Conservation (phyloP, 2,113 vertebrate genomes). For the Grus americana region DNA sequence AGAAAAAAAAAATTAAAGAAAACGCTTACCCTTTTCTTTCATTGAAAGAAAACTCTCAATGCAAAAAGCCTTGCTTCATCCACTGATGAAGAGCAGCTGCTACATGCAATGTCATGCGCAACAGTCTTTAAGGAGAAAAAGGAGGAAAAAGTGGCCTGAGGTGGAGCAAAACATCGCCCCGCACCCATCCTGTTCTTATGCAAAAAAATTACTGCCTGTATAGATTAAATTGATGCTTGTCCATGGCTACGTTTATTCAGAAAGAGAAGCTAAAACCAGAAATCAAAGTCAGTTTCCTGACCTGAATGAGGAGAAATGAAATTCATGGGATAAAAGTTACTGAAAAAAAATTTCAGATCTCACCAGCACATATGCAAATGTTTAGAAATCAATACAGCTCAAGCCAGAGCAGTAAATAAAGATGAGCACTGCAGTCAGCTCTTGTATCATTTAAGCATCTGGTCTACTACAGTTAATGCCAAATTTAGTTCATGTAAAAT, state of each 20-base stretch:
- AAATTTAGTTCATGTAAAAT: slow-evolving; percentile 62
- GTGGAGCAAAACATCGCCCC: neutral
- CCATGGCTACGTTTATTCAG: neutral
- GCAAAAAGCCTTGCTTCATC: neutral
- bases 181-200: neutral
- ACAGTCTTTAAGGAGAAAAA: neutral
- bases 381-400: slow-evolving; percentile 18
- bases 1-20: neutral
- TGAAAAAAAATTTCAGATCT: neutral
- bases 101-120: neutral
- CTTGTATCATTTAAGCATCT: slow-evolving; percentile 49
- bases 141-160: neutral
- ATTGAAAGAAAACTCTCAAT: neutral
- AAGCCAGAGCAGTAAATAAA: slow-evolving; percentile 51
- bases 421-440: neutral
- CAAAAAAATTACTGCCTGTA: neutral
- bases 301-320: neutral
- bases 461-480: slow-evolving; percentile 41
- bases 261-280: neutral
- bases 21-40: neutral
- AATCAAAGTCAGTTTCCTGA: neutral
- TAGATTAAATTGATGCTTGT: neutral
- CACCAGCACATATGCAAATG: slow-evolving; percentile 19
- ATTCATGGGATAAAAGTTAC: neutral
- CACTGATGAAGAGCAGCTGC: neutral